phyloP scores from a whole-genome alignment of 2,888 invertebrate genomes.

The Acheta domesticus region DNA sequence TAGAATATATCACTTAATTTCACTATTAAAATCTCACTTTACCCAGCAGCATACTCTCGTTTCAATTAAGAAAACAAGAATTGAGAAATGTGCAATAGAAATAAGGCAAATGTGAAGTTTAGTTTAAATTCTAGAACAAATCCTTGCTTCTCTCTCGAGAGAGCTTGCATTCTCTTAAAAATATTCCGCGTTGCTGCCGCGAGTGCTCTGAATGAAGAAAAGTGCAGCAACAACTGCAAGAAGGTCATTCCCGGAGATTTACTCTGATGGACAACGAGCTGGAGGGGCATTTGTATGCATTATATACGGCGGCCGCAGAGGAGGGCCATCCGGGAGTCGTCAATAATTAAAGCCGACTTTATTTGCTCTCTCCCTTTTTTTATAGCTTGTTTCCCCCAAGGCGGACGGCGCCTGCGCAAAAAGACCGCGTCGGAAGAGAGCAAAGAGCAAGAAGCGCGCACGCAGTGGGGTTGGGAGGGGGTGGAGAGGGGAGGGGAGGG shows the following conservation, averaged over 20 bases:
- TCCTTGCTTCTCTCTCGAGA: too few species aligned
- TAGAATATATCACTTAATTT: too few species aligned
- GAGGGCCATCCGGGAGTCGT: background rate
- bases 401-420: background rate
- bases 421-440: background rate
- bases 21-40: too few species aligned
- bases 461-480: background rate
- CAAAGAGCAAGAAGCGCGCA: background rate
- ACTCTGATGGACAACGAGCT: background rate
- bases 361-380: background rate
- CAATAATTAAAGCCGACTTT: constrained; percentile 1
- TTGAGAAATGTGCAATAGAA: too few species aligned
- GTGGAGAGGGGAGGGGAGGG: background rate
- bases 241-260: background rate
- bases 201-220: too few species aligned
- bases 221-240: background rate
- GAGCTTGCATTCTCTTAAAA: too few species aligned
- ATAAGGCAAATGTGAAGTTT: too few species aligned
- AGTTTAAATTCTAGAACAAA: too few species aligned
- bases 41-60: too few species aligned
- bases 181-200: too few species aligned
- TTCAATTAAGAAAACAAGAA: too few species aligned
- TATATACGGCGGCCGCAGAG: background rate
- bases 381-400: constrained; percentile 12
- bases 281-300: background rate